A percentile compares a stretch with the other conserved stretches of the same genome.
Evolutionary conservation across 2,888 invertebrate species (phyloP).

Genomic region (Andricus quercusramuli): DNA sequence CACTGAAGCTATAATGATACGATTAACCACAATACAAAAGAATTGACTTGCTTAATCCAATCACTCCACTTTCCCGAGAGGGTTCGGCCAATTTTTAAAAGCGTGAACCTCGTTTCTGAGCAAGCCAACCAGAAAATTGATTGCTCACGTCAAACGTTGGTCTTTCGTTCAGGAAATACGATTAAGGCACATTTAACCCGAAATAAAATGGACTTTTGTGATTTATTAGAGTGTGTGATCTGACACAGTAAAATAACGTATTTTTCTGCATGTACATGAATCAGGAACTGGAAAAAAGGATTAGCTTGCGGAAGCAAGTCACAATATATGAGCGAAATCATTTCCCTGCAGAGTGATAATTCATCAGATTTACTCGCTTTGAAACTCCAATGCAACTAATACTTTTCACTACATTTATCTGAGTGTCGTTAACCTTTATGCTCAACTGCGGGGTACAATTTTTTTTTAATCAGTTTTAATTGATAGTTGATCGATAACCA

Average conservation of each 20-base stretch:
- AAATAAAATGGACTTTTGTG: conserved; percentile 30
- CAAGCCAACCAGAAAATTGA: conserved; percentile 21
- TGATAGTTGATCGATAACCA: no score
- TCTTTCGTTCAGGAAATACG: background rate
- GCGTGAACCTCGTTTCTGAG: background rate
- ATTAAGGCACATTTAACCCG: conserved; percentile 29
- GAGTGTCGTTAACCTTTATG: background rate
- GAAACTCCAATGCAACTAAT: conserved; percentile 1
- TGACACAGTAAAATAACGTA: conserved; percentile 17
- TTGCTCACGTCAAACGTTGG: background rate
- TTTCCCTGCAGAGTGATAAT: conserved; percentile 14
- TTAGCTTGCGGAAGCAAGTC: background rate
- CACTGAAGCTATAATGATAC: conserved; percentile 30
- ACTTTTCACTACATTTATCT: conserved; percentile 4
- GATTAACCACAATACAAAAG: conserved; percentile 25
- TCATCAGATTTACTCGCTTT: conserved; percentile 2
- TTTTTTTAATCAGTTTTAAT: no score
- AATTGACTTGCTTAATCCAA: conserved; percentile 39
- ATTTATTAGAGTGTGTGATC: conserved; percentile 25
- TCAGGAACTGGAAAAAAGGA: conserved; percentile 30
- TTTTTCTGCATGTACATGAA: conserved; percentile 23
- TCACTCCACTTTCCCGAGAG: conserved; percentile 9
- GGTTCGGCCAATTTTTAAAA: background rate
- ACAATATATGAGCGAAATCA: conserved; percentile 16
- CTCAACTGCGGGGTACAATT: no score